Percentiles rank a stretch among this genome's conserved stretches.
phyloP scores from a whole-genome alignment of 1,140 invertebrate genomes.

The Tetragonula clypearis region DNA sequence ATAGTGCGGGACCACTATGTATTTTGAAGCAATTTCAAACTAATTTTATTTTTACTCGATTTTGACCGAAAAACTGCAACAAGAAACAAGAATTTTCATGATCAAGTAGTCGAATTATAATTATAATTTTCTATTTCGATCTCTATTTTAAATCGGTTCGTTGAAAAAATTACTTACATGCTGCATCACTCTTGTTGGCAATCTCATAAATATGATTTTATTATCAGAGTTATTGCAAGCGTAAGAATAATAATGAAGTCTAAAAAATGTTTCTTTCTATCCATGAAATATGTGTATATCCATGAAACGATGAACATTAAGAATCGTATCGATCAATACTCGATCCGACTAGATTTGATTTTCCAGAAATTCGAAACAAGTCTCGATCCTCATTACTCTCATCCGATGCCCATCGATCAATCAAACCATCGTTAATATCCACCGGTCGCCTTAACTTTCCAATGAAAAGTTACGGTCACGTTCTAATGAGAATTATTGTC shows the following conservation, averaged over 20 bases:
- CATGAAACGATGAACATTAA: background rate
- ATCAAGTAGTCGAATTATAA: background rate
- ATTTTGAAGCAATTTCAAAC: too few species aligned
- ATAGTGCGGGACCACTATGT: too few species aligned
- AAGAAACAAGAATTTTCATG: background rate
- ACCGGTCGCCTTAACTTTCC: background rate
- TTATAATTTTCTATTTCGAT: background rate
- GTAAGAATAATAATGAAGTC: background rate
- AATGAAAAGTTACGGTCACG: constrained; percentile 3
- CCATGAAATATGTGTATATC: background rate
- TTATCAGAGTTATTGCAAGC: background rate
- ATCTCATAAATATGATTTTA: background rate
- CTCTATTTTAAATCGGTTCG: too few species aligned
- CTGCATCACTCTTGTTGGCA: background rate
- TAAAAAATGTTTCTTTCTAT: background rate
- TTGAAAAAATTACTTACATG: background rate
- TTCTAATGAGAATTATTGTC: background rate
- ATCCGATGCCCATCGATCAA: background rate
- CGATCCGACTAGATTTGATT: background rate
- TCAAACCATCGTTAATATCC: background rate
- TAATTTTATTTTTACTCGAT: too few species aligned
- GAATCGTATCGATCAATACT: background rate
- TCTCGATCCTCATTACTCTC: background rate
- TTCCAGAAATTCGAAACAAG: background rate
- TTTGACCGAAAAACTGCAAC: too few species aligned